Percentiles rank a stretch among this genome's conserved stretches.
These are phyloP conservation scores for Sceliomorpha sp. DNA, from an alignment of 2,888 invertebrate genomes.

Conservation along the genomic window DNA sequence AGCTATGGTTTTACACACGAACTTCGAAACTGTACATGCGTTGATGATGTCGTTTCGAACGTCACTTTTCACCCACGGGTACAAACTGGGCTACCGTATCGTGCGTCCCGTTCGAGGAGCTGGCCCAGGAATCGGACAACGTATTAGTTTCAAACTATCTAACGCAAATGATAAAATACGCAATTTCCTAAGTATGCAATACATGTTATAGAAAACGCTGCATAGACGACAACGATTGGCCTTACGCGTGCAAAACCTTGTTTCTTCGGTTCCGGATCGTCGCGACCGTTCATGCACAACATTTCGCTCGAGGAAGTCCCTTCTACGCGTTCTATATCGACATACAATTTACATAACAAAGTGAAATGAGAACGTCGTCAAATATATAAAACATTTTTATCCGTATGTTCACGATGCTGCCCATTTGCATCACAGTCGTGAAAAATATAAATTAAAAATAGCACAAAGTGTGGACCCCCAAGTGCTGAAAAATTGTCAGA, in stretches of 20 bases:
- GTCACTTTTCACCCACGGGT: constrained; percentile 31
- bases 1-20: constrained; percentile 42
- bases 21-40: constrained; percentile 52
- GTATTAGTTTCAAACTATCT: constrained; percentile 6
- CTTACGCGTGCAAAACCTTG: constrained; percentile 13
- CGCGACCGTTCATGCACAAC: background rate
- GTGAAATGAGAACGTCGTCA: no score
- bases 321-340: no score
- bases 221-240: constrained; percentile 15
- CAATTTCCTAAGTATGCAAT: constrained; percentile 36
- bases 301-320: no score
- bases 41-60: constrained; percentile 51
- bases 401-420: no score
- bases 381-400: no score
- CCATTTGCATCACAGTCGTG: no score
- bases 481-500: constrained; percentile 2
- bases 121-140: constrained; percentile 29
- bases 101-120: constrained; percentile 24
- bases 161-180: constrained; percentile 30
- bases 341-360: no score
- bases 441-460: no score
- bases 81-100: constrained; percentile 36
- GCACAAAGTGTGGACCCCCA: no score
- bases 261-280: background rate
- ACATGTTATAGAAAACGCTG: constrained; percentile 26